Evolutionary conservation across 2,113 vertebrate species (phyloP).

Genomic region (Rhagologus leucostigma): DNA sequence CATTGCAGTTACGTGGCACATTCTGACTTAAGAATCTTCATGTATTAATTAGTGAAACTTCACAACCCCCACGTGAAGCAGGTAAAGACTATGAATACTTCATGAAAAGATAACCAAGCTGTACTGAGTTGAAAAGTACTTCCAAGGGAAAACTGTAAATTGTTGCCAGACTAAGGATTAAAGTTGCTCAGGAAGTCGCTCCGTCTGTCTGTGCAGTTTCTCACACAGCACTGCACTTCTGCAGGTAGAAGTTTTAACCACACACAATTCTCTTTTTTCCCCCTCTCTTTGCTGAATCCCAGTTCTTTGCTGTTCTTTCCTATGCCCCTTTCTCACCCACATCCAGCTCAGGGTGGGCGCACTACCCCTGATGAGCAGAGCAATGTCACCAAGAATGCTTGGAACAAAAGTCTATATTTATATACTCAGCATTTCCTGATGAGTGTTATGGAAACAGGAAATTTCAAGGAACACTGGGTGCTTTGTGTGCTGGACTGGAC

Average conservation of each 20-base stretch:
- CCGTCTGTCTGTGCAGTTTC: neutral
- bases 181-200: neutral
- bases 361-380: neutral
- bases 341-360: accelerated
- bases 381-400: accelerated
- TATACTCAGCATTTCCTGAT: neutral
- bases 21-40: neutral
- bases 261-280: neutral
- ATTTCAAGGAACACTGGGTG: neutral
- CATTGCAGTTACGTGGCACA: neutral
- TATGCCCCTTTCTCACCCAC: accelerated
- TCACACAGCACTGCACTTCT: neutral
- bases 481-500: neutral
- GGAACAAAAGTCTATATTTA: neutral
- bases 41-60: conserved; percentile 4
- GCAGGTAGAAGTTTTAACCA: neutral
- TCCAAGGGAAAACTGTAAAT: neutral
- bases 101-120: neutral
- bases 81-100: neutral
- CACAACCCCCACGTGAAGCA: neutral
- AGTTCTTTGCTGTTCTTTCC: neutral
- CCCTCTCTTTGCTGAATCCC: accelerated
- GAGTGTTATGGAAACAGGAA: neutral
- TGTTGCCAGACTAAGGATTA: neutral
- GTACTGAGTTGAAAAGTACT: neutral